These are phyloP conservation scores for Lontra canadensis DNA, from an alignment of 2,113 vertebrate species.

Conservation along the genomic window DNA sequence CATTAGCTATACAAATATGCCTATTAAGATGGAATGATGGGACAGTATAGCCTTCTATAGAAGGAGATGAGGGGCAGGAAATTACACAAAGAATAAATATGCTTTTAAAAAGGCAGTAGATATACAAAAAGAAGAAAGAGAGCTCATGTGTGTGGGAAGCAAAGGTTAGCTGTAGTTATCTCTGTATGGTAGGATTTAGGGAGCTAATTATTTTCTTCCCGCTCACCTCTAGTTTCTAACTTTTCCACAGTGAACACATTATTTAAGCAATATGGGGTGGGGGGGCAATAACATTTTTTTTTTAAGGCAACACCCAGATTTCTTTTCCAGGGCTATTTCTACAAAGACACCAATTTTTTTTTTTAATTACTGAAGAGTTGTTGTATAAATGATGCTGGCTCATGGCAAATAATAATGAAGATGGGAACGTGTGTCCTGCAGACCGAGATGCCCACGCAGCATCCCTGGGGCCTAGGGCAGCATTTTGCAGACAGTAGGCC, in stretches of 20 bases:
- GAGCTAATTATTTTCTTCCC: conserved; percentile 4
- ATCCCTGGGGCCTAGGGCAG: neutral
- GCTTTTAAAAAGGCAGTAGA: neutral
- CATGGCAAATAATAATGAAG: neutral
- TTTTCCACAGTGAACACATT: conserved; percentile 48
- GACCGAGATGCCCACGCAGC: fast-evolving
- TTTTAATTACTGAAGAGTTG: neutral
- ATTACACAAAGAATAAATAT: neutral
- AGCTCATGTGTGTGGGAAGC: neutral
- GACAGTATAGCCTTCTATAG: neutral
- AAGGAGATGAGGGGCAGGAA: neutral
- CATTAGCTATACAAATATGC: neutral
- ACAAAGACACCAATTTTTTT: conserved; percentile 17
- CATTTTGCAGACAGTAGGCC: neutral
- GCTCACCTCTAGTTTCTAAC: conserved; percentile 23
- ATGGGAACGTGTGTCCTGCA: neutral
- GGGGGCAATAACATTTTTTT: neutral
- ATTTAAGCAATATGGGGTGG: neutral
- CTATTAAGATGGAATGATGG: neutral
- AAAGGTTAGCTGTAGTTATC: neutral
- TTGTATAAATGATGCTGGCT: neutral
- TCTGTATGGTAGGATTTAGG: neutral
- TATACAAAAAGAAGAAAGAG: neutral
- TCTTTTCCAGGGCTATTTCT: conserved; percentile 35
- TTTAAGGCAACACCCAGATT: conserved; percentile 26